These are phyloP conservation scores for Mycogona germanica DNA, from an alignment of 2,888 invertebrate genomes.

Conservation along the genomic window DNA sequence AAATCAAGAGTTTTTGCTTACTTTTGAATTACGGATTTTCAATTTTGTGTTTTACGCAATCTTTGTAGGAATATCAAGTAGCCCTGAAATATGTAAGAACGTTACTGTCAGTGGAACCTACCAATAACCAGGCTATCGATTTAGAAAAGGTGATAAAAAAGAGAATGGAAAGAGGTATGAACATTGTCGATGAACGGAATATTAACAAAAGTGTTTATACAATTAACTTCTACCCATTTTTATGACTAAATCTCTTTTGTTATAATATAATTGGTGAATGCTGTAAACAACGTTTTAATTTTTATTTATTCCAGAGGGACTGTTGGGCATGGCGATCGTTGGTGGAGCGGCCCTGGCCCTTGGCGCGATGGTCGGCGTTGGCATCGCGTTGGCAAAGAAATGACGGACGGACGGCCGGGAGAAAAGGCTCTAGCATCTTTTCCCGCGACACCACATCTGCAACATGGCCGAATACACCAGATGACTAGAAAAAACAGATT, in stretches of 20 bases:
- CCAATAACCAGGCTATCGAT: slow-evolving; percentile 74
- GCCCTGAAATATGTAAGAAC: slow-evolving; percentile 70
- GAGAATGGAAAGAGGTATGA: slow-evolving; percentile 66
- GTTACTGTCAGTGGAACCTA: slow-evolving; percentile 67
- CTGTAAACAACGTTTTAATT: neutral
- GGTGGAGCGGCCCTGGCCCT: slow-evolving; percentile 76
- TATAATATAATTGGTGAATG: neutral
- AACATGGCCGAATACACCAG: too few relatives aligned
- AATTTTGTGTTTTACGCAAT: too few relatives aligned
- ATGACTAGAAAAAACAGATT: too few relatives aligned
- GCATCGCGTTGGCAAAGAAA: slow-evolving; percentile 51
- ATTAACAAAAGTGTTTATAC: too few relatives aligned
- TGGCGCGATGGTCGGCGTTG: slow-evolving; percentile 70
- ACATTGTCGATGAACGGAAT: neutral
- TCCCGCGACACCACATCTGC: neutral
- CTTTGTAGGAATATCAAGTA: slow-evolving; percentile 58
- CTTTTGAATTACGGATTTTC: too few relatives aligned
- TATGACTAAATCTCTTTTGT: neutral
- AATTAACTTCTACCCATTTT: too few relatives aligned
- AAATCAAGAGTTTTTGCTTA: too few relatives aligned
- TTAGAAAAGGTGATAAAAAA: slow-evolving; percentile 72
- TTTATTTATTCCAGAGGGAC: slow-evolving; percentile 48
- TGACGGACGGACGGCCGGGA: too few relatives aligned
- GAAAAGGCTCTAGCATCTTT: neutral
- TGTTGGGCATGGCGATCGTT: slow-evolving; percentile 77